Base-by-base conservation (phyloP, 2,113 vertebrate species). In the Camelus bactrianus region DNA sequence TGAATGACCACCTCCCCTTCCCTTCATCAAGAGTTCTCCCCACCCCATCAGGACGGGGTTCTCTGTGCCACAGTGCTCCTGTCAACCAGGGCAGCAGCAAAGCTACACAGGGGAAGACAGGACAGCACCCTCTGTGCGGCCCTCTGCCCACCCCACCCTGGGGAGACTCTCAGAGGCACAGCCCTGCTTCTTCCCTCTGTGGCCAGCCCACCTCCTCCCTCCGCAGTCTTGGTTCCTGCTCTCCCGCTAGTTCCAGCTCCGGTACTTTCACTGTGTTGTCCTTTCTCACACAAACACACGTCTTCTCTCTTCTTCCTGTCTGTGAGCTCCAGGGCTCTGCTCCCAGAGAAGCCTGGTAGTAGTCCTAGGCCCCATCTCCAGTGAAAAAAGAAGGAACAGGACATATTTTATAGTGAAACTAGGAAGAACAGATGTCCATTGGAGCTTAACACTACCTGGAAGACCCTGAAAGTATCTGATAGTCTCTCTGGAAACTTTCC, bases 131-230 rank as follows among this genome's bases (percentile, higher is more conserved):
- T 72, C 70, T 76, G 24, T 12, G 54, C 19, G 60, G 46, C 24
- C 17, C 54, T 16, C 30, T 22, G 20, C 22, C 32, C 35, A 22
- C 46, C 5, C 12, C 28, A 22, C 46, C 5, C 12, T 26, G 8
- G 0, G 26, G 0, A 12, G 20, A 12, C 9, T 86, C 75, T 52
- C 10, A 13, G 69, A 52, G 72, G 12, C 42, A 8, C 8, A 2
- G 30, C 2, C 35, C 7, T 32, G 19, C 0, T 26, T 38, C 42
- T 8, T 20, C 19, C 6, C 3, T 15, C 4, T 2, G 2, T 5
- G 58, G 10, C 13, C 19, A 7, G 2, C 3, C 17, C 8, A 42
- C 38, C 38, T 42, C 38, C 38, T 32, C 48, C 70, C 35, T 13
- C 8, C 8, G 1, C 11, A 1, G 22, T 15, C 46, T 35, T 20